Conservation (phyloP, 2,797 vertebrate genomes). For the Lepidocolaptes lacrymiger region DNA sequence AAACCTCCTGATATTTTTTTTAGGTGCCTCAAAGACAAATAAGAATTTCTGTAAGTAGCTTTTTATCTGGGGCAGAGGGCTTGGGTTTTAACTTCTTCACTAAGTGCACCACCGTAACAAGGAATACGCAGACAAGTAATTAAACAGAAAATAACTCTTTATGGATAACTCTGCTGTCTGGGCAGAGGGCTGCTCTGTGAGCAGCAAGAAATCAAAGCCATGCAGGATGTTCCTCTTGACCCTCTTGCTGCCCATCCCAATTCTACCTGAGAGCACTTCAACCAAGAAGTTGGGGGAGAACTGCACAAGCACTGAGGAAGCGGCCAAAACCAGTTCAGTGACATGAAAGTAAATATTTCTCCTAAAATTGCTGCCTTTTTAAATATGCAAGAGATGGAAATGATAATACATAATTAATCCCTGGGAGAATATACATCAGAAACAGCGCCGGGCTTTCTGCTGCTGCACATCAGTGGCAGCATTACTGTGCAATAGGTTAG, state of each 20-base stretch:
- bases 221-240: neutral
- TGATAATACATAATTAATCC: neutral
- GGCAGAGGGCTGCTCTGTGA: accelerated
- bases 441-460: neutral
- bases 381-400: neutral
- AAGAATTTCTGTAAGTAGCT: neutral
- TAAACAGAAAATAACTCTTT: neutral
- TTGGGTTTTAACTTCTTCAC: neutral
- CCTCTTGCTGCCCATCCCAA: neutral
- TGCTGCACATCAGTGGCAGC: neutral
- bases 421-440: neutral
- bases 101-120: accelerated
- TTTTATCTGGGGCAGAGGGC: neutral
- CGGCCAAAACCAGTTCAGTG: neutral
- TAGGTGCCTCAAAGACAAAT: neutral
- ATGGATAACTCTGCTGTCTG: neutral
- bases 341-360: accelerated
- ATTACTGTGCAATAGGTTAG: accelerated
- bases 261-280: neutral
- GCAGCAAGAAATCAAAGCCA: neutral
- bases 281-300: neutral
- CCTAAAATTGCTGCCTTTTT: neutral
- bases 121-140: neutral
- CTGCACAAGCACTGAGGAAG: neutral
- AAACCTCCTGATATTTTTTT: neutral